A percentile compares a stretch with the other conserved stretches of the same genome.
These are phyloP conservation scores for Eptatretus burgeri DNA, from an alignment of 2,113 vertebrate genomes.

Conservation along the genomic window DNA sequence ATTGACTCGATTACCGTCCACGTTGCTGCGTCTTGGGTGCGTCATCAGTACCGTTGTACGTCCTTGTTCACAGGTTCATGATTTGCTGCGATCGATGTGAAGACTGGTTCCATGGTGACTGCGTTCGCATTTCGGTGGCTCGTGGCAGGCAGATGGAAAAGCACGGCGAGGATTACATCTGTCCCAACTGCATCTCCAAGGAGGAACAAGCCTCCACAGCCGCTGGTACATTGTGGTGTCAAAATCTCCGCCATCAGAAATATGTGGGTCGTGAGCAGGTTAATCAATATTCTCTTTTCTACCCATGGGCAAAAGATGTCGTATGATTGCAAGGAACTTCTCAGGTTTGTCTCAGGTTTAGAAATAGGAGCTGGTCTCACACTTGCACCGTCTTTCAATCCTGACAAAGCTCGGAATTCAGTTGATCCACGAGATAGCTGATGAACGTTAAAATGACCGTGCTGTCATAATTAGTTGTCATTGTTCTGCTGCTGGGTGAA, in stretches of 20 bases:
- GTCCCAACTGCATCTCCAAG: constrained; percentile 30
- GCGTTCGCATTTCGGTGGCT: constrained; percentile 46
- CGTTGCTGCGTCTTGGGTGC: not conserved
- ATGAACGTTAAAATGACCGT: too few species aligned
- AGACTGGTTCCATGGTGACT: constrained; percentile 66
- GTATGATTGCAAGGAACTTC: too few species aligned
- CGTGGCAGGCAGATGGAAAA: constrained; percentile 31
- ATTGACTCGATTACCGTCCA: too few species aligned
- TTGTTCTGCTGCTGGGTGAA: too few species aligned
- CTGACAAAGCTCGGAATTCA: too few species aligned
- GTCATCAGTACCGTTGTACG: not conserved
- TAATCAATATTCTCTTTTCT: not conserved
- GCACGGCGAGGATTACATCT: constrained; percentile 45
- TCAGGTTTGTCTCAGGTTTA: too few species aligned
- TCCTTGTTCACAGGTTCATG: constrained; percentile 36
- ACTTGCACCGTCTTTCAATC: too few species aligned
- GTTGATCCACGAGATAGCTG: too few species aligned
- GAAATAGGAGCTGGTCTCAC: too few species aligned
- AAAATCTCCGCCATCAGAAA: constrained; percentile 4
- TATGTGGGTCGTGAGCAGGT: not conserved
- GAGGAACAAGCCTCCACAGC: not conserved
- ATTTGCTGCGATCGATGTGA: constrained; percentile 67
- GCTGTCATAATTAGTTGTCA: too few species aligned
- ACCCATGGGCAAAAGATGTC: not conserved
- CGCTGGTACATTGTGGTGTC: not conserved